Evolutionary conservation across 2,888 invertebrate genomes (phyloP), one percentile per base, ranked within the genome.

Genomic region (Elmis aenea): DNA sequence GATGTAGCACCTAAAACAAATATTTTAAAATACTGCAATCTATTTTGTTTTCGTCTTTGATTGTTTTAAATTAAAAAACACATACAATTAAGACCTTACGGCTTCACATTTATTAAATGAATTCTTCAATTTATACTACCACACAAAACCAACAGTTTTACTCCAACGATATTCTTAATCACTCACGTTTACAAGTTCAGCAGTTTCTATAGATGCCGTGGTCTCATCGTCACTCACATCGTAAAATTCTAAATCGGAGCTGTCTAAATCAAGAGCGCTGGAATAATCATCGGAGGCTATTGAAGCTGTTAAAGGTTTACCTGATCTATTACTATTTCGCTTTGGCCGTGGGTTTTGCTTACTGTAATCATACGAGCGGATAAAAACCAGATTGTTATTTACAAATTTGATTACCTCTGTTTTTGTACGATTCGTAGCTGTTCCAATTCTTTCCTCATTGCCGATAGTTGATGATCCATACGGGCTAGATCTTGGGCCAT

Each of bases 221-320:
- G 18, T 18, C 37, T 66, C 67, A 26, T 66, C 62, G 38, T 66
- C 65, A 41, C 61, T 64, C 3, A 67, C 45, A 52, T 68, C 68
- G 39, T 64, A 67, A 49, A 64, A 68, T 43, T 67, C 67, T 38
- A 62, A 44, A 50, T 68, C 67, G 3, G 66, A 66, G 47, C 65
- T 66, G 26, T 62, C 66, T 3, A 53, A 13, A 36, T 62, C 61
- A 20, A 52, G 45, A 10, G 59, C 54, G 45, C 61, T 64, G n/a
- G 45, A 45, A 45, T 60, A 67, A 28, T 64, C 63, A 23, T 66
- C 65, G n/a, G 45, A 34, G 12, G 44, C 37, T 10, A 51, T n/a
- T n/a, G n/a, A n/a, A 5, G 18, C 18, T 8, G 5, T 18, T 5
- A 18, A 18, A 18, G 8, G 18, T 8, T 18, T n/a, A n/a, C n/a